Base-by-base conservation (phyloP, 1,140 invertebrate genomes). In the Rhynchophorus ferrugineus region DNA sequence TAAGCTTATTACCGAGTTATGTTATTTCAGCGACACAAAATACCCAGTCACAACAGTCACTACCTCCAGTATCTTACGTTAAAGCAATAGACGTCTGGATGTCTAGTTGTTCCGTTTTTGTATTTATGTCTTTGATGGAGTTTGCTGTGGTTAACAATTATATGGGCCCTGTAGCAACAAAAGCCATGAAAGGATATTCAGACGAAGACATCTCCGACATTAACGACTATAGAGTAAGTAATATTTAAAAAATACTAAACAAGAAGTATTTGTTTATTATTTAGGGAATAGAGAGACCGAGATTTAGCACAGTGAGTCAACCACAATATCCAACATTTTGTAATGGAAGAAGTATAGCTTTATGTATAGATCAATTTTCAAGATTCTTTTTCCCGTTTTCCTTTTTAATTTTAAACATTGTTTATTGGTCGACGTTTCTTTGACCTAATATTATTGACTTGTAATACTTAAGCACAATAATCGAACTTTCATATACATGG, bases 1-100 rank as follows among this genome's bases (percentile, higher is more conserved):
- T 37, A 36, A 17, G 16, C 33, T 21, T 18, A 52, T 24, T n/a
- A n/a, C n/a, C n/a, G n/a, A n/a, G 20, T 29, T 58, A 19, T 66
- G 64, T 49, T 61, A 11, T 29, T 29, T 6, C 24, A 85, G 88
- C 89, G 18, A 91, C 89, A 14, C 89, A 92, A 71, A 91, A 91
- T 66, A 90, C 88, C 0, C 89, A 91, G 63, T 91, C 89, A 1
- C 89, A 92, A 68, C 85, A 90, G 63, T 89, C 85, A n/a, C 69
- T 92, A 55, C 89, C 89, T 0, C 89, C 89, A 0, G 89, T 92
- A 0, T 91, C 87, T 0, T 91, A 91, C 68, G 88, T 92, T 0
- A 92, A 93, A 71, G 90, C 90, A 0, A 91, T 94, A 49, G 90
- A 94, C 69, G 83, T 93, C 0, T 94, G 89, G 87, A 92, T 93